Base-by-base conservation (phyloP, 2,113 vertebrate species). In the Oreochromis aureus region DNA sequence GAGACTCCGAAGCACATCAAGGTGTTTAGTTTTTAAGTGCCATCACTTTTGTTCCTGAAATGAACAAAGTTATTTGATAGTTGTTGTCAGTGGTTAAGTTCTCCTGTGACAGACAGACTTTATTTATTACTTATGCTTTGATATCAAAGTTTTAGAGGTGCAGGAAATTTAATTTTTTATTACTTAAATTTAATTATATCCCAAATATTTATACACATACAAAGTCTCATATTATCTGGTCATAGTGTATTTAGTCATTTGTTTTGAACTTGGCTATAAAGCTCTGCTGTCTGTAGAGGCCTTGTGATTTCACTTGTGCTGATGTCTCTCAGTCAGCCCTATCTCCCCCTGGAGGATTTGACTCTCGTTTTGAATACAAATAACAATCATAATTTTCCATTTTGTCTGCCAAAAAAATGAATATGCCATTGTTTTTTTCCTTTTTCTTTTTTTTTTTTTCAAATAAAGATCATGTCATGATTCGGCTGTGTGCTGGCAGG, bases 311-410 rank as follows among this genome's bases (percentile, higher is more conserved):
- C 51, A 3, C 51, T 53, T 53, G 51, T 53, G 8, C 51, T 44
- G 41, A 44, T 44, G 41, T 44, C 41, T 44, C 12, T 44, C 41
- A 44, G 12, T 44, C 0, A 46, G 5, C 51, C 51, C 51, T 53
- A 2, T 9, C 19, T n/a, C 18, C 5, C 51, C 51, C 51, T 6
- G 51, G 51, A 53, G 5, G 51, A 54, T 54, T 54, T 54, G 19
- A 54, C 51, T 54, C 19, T 54, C 19, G 9, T 54, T 54, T 53
- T 53, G 5, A 53, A 18, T 53, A 53, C 19, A 53, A 53, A 53
- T n/a, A 53, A 53, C 19, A 53, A 53, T n/a, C 0, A 53, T 53
- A 0, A 53, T 53, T 53, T 53, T 53, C 51, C 0, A 53, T 53
- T 53, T 53, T 53, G 51, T 53, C 51, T 53, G 51, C 51, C 51